Evolutionary conservation across 2,113 vertebrate species (phyloP).

Genomic region (Rhinopomastus cyanomelas): DNA sequence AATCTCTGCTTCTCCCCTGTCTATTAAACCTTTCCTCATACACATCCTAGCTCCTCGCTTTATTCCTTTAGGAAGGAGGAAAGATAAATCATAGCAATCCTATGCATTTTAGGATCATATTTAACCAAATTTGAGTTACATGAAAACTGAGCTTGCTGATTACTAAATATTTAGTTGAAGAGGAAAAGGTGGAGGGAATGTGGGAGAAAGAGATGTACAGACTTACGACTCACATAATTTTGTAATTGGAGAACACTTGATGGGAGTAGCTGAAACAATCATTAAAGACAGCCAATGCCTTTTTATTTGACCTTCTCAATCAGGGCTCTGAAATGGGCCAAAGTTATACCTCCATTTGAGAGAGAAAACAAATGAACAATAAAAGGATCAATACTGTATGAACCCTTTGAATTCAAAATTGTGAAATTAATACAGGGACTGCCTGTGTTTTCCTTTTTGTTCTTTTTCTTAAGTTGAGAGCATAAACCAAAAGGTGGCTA

Average conservation of each 20-base stretch:
- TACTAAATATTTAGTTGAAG: neutral
- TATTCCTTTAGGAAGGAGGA: neutral
- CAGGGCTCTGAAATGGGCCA: constrained; percentile 24
- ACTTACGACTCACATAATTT: constrained; percentile 10
- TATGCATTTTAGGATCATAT: constrained; percentile 10
- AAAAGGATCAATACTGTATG: neutral
- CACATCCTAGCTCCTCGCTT: neutral
- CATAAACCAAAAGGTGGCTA: neutral
- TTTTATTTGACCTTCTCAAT: constrained; percentile 43
- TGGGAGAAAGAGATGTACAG: constrained; percentile 2
- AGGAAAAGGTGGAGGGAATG: neutral
- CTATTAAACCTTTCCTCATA: constrained; percentile 23
- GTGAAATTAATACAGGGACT: neutral
- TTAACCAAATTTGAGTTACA: constrained; percentile 8
- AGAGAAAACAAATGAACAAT: neutral
- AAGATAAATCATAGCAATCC: neutral
- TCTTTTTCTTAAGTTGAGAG: neutral
- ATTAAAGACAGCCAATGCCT: constrained; percentile 25
- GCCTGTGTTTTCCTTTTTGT: neutral
- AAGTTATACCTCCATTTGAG: constrained; percentile 4
- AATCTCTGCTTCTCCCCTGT: constrained; percentile 10
- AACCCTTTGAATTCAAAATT: neutral
- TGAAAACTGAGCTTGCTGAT: neutral
- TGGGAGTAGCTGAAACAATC: constrained; percentile 39
- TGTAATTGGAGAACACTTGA: constrained; percentile 52